Conservation (phyloP, 2,113 vertebrate genomes). For the Pheucticus melanocephalus region DNA sequence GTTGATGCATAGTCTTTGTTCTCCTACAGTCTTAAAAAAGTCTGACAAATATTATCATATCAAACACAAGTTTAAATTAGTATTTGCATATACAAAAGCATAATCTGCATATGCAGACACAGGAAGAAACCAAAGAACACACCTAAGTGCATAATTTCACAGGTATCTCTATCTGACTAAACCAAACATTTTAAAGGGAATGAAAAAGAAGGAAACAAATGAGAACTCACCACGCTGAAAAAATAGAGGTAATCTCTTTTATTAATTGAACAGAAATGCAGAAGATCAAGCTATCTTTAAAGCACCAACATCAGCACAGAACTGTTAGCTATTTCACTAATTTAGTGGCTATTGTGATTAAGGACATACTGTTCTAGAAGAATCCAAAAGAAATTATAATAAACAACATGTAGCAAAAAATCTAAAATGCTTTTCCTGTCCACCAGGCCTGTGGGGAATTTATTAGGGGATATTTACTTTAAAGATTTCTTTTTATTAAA, state of each 20-base stretch:
- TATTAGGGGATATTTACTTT: neutral
- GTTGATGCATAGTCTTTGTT: neutral
- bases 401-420: neutral
- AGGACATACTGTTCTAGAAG: neutral
- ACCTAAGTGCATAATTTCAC: neutral
- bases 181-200: neutral
- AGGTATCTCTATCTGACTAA: neutral
- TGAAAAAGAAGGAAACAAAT: neutral
- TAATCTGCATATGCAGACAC: neutral
- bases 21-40: neutral
- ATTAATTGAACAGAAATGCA: neutral
- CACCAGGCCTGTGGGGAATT: neutral
- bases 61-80: neutral
- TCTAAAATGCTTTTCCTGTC: neutral
- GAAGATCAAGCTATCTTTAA: neutral
- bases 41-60: neutral
- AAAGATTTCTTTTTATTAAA: neutral
- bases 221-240: neutral
- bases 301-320: neutral
- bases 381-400: neutral
- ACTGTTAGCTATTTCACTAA: neutral
- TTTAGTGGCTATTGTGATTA: neutral
- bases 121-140: neutral
- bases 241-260: neutral
- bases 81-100: neutral